These are phyloP conservation scores for Istiophorus platypterus DNA, from an alignment of 2,113 vertebrate genomes.

Conservation along the genomic window DNA sequence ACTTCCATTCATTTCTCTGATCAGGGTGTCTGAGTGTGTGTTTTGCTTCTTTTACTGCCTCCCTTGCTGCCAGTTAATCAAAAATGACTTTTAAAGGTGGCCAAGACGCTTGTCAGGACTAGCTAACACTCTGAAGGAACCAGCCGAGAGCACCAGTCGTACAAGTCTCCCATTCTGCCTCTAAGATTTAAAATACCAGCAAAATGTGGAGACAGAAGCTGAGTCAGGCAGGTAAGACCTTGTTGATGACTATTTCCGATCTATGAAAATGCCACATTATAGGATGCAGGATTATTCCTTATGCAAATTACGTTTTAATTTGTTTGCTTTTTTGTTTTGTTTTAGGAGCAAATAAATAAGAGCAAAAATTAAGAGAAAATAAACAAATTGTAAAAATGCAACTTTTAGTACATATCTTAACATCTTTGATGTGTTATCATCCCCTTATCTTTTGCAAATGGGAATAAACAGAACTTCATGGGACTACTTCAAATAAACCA, in stretches of 20 bases:
- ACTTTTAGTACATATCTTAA: background rate
- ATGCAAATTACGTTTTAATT: background rate
- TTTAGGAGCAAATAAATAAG: background rate
- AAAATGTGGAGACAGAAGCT: background rate
- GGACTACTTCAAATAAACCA: background rate
- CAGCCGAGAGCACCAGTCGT: background rate
- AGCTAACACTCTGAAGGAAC: constrained; percentile 3
- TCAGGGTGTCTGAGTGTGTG: constrained; percentile 32
- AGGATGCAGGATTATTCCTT: background rate
- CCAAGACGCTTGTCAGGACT: background rate
- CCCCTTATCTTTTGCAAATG: constrained; percentile 11
- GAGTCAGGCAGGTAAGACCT: background rate
- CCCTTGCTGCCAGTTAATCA: constrained; percentile 14
- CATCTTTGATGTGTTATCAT: constrained; percentile 16
- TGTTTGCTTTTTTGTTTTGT: too few species aligned
- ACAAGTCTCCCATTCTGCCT: background rate
- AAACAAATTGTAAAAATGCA: background rate
- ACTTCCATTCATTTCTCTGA: constrained; percentile 45
- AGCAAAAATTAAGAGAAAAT: too few species aligned
- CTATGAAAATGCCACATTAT: background rate
- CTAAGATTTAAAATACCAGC: background rate
- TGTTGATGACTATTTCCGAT: background rate
- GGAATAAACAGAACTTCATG: background rate
- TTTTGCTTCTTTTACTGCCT: constrained; percentile 34
- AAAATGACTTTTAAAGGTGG: constrained; percentile 18